A percentile compares a stretch with the other conserved stretches of the same genome.
Evolutionary conservation across 2,113 vertebrate genomes (phyloP).

Genomic region (Gymnocephalus cernua): DNA sequence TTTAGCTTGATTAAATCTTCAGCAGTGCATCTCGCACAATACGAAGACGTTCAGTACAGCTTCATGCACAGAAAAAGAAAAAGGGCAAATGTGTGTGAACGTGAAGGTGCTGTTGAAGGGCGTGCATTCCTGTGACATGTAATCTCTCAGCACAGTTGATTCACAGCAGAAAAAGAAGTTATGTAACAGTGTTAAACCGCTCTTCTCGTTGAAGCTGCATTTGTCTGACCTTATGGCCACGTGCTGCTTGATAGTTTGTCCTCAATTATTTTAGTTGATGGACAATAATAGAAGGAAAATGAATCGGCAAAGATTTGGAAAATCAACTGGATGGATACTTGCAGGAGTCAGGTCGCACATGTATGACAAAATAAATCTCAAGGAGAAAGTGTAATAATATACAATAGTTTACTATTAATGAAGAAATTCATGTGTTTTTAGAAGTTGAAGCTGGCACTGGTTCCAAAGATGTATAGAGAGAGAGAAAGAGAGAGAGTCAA

Average conservation of each 20-base stretch:
- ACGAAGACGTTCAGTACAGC: background rate
- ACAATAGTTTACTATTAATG: background rate
- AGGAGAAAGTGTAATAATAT: too few species aligned
- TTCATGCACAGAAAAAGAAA: background rate
- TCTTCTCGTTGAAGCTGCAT: slow-evolving; percentile 22
- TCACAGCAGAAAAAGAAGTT: slow-evolving; percentile 31
- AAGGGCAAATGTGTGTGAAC: background rate
- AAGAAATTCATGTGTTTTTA: background rate
- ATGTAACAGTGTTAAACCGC: slow-evolving; percentile 8
- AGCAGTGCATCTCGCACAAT: background rate
- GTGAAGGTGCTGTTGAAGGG: slow-evolving; percentile 36
- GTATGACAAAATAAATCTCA: background rate
- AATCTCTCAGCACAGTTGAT: slow-evolving; percentile 52
- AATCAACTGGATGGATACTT: background rate
- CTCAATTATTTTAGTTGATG: background rate
- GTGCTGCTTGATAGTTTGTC: background rate
- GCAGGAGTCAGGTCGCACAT: background rate
- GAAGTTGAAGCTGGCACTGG: too few species aligned
- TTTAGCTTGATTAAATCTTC: slow-evolving; percentile 41
- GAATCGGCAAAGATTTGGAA: background rate
- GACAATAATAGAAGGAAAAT: background rate
- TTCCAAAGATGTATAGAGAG: background rate
- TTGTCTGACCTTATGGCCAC: slow-evolving; percentile 1
- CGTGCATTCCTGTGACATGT: slow-evolving; percentile 51
- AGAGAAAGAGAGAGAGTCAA: too few species aligned